Percentiles rank a stretch among this genome's conserved stretches.
Conservation (phyloP, 2,113 vertebrate genomes). For the Illadopsis cleaveri region DNA sequence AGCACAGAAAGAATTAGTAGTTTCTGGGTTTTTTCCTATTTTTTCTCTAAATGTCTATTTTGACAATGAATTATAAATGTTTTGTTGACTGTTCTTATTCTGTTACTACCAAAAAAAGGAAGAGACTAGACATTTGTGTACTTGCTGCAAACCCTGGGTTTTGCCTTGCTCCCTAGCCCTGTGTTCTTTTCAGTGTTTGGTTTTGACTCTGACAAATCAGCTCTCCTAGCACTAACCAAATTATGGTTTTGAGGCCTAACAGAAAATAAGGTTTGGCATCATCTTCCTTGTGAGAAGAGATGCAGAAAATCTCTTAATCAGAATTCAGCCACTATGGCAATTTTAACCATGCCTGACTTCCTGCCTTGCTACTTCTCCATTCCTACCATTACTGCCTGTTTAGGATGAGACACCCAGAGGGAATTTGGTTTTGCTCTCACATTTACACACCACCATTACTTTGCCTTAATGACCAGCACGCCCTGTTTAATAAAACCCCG, state of each 20-base stretch:
- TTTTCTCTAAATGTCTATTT: not conserved
- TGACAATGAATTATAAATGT: not conserved
- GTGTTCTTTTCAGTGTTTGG: not conserved
- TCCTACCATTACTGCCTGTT: not conserved
- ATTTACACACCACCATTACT: conserved; percentile 8
- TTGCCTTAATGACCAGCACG: conserved; percentile 19
- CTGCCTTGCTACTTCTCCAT: not conserved
- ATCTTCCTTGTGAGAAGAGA: not conserved
- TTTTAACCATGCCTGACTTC: not conserved
- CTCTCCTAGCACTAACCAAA: not conserved
- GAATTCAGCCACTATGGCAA: not conserved
- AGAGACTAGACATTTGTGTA: not conserved
- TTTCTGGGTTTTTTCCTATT: fast-evolving
- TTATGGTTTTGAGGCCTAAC: not conserved
- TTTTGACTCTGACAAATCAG: not conserved
- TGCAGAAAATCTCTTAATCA: not conserved
- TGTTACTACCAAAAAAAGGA: not conserved
- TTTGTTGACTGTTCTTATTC: not conserved
- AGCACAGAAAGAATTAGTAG: not conserved
- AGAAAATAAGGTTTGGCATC: not conserved
- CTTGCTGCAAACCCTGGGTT: not conserved
- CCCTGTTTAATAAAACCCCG: conserved; percentile 35
- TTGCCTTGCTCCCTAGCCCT: not conserved
- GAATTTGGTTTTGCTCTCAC: conserved; percentile 3
- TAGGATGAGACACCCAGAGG: not conserved